These are phyloP conservation scores for Micropoecilia bifurca DNA, from an alignment of 2,797 vertebrate genomes.

Conservation along the genomic window DNA sequence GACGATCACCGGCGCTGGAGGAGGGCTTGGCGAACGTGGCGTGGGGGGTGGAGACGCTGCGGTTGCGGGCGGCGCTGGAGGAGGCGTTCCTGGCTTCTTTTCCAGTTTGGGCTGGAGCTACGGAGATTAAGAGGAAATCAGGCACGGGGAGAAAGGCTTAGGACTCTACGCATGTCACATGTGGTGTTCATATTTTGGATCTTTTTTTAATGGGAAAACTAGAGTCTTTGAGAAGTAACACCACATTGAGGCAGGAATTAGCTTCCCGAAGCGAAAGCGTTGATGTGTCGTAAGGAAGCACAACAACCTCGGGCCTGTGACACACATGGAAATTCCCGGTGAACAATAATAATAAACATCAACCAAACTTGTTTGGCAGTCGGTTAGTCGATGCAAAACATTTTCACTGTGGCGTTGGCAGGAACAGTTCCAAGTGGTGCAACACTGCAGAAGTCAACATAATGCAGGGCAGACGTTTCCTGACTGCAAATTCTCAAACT, in stretches of 20 bases:
- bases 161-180: not conserved
- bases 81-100: constrained; percentile 90
- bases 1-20: constrained; percentile 78
- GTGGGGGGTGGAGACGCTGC: constrained; percentile 72
- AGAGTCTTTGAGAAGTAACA: not conserved
- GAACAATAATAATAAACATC: not conserved
- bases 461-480: not conserved
- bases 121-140: constrained; percentile 20
- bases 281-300: not conserved
- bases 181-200: not conserved
- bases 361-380: constrained; percentile 27
- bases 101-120: constrained; percentile 94
- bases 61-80: constrained; percentile 78
- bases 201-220: not conserved
- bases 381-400: constrained; percentile 5
- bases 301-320: not conserved
- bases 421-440: constrained; percentile 15
- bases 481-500: not conserved
- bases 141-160: not conserved
- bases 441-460: constrained; percentile 2
- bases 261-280: not conserved
- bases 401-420: constrained; percentile 7
- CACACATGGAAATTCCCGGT: constrained; percentile 19
- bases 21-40: constrained; percentile 69
- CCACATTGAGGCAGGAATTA: not conserved